These are phyloP conservation scores for Ophion costatus DNA, from an alignment of 2,888 invertebrate species.

Conservation along the genomic window DNA sequence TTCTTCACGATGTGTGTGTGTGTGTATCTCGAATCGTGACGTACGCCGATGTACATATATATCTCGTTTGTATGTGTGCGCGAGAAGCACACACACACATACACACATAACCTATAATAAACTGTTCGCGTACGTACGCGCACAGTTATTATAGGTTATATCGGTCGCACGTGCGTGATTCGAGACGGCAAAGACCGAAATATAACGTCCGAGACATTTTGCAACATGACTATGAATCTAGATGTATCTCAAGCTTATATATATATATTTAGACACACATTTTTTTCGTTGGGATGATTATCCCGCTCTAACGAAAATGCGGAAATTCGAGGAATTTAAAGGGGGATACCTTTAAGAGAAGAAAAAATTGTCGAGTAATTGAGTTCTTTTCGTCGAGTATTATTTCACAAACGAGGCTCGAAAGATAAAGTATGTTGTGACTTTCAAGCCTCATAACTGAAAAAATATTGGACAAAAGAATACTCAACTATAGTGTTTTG, in stretches of 20 bases:
- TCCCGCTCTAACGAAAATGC: no score
- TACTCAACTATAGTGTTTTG: no score
- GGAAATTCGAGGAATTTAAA: no score
- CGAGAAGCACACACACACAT: not conserved
- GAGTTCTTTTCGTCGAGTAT: no score
- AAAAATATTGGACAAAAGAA: no score
- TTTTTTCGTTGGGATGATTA: no score
- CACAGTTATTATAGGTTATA: not conserved
- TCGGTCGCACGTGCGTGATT: conserved; percentile 3
- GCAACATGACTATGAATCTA: not conserved
- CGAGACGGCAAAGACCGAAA: not conserved
- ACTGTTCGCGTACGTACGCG: not conserved
- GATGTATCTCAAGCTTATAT: not conserved
- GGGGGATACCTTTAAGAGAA: no score
- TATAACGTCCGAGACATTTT: conserved; percentile 8
- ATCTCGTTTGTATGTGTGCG: not conserved
- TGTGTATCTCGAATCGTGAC: not conserved
- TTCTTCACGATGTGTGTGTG: not conserved
- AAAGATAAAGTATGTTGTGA: no score
- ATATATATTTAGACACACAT: not conserved
- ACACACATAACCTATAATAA: not conserved
- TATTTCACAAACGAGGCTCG: no score
- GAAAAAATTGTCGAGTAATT: no score
- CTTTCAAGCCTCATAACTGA: no score
- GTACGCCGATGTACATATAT: not conserved